These are phyloP conservation scores for Saccopteryx bilineata DNA, from an alignment of 2,113 vertebrate species.

Conservation along the genomic window DNA sequence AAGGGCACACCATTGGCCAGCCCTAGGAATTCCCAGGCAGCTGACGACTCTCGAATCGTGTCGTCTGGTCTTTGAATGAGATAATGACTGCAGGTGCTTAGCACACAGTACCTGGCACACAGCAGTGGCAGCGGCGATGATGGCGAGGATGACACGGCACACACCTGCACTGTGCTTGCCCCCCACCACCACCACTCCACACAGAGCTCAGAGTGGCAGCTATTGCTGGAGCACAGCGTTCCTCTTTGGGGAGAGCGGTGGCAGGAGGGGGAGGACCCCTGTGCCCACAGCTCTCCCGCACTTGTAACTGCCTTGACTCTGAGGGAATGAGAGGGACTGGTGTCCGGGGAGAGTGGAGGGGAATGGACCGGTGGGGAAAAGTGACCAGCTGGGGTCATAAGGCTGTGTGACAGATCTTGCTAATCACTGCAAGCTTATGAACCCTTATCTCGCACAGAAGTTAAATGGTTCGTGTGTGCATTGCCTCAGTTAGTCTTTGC, in stretches of 20 bases:
- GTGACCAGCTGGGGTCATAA: neutral
- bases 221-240: neutral
- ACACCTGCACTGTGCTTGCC: accelerated
- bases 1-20: neutral
- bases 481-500: neutral
- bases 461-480: accelerated
- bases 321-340: neutral
- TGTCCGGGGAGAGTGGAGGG: neutral
- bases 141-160: neutral
- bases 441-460: neutral
- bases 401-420: neutral
- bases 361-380: neutral
- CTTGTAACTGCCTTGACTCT: neutral
- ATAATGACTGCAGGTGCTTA: neutral
- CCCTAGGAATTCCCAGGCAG: neutral
- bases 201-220: neutral
- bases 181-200: accelerated
- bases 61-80: neutral
- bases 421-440: neutral
- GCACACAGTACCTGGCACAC: neutral
- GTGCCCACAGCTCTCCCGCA: neutral
- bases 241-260: neutral
- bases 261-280: neutral
- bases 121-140: accelerated
- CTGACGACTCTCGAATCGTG: neutral